Conservation (phyloP, 2,113 vertebrate genomes). For the Shinisaurus crocodilurus region DNA sequence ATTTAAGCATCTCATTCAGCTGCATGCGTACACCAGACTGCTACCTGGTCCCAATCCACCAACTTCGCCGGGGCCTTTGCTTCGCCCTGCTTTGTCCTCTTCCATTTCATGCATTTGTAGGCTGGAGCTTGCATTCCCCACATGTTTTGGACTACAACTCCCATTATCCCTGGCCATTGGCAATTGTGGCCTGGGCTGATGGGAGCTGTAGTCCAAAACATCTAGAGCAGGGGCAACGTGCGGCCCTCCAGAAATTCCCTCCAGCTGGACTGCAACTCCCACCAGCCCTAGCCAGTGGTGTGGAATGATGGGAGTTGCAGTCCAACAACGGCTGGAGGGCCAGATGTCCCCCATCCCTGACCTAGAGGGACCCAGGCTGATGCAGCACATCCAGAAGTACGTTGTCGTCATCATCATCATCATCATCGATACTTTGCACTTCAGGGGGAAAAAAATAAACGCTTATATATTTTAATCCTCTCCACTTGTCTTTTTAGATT, state of each 20-base stretch:
- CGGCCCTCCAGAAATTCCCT: not conserved
- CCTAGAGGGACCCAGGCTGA: not conserved
- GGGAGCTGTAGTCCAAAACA: not conserved
- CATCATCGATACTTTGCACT: not conserved
- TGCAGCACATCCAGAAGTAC: not conserved
- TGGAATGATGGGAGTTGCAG: not conserved
- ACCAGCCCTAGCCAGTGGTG: not conserved
- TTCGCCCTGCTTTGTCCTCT: not conserved
- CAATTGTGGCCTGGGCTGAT: not conserved
- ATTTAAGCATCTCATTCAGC: too few relatives aligned
- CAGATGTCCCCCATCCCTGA: not conserved
- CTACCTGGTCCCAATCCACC: not conserved
- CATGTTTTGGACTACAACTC: not conserved
- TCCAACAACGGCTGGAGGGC: not conserved
- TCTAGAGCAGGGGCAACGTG: not conserved
- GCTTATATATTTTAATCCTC: not conserved
- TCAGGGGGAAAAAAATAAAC: not conserved
- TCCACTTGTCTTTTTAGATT: not conserved
- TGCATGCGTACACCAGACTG: too few relatives aligned
- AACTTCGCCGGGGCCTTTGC: not conserved
- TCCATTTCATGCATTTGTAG: too few relatives aligned
- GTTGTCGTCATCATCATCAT: not conserved
- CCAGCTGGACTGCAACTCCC: not conserved
- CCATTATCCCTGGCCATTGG: not conserved
- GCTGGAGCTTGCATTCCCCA: not conserved